Base-by-base conservation (phyloP, 2,888 invertebrate genomes). In the Carcina quercana region DNA sequence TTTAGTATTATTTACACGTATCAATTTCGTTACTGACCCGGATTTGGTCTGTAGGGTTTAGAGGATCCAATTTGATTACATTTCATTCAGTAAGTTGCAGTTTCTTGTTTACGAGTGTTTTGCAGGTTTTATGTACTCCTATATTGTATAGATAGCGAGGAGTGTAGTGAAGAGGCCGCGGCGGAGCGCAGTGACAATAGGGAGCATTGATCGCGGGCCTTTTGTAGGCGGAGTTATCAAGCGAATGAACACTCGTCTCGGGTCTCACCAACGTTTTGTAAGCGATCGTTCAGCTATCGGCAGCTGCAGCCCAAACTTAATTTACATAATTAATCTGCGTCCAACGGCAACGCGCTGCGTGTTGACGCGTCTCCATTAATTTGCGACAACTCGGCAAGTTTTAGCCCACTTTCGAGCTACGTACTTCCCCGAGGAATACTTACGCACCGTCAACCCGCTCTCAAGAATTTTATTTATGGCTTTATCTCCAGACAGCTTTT, bases 261-360 rank as follows among this genome's bases (percentile, higher is more conserved):
- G 40, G 39, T 44, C 41, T 52, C 47, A 40, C 43, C 41, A 42
- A 43, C 58, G 54, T 61, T 68, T 65, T 54, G 59, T 58, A 45
- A 56, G 55, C 51, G 49, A 56, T 57, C 54, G 56, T 52, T 57
- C 53, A 51, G 51, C 53, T 61, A 70, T 66, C 62, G 59, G 53
- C 59, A 57, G 55, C 51, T 63, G 59, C 60, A 65, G 57, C 52
- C 59, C 55, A 53, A 60, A 59, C 53, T 53, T 60, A 56, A 68
- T 73, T 69, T 68, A 59, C 69, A 70, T 73, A 71, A 74, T 68
- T 70, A 71, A 71, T 75, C 67, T 63, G 17, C 17, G 17, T 7
- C 17, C 17, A 17, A 7, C 17, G 17, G 17, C 17, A 5, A 17
- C n/a, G 17, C 17, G 5, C 5, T 5, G 5, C 7, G 17, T 17